Evolutionary conservation across 2,888 invertebrate genomes (phyloP).

Genomic region (Agriopis leucophaearia): DNA sequence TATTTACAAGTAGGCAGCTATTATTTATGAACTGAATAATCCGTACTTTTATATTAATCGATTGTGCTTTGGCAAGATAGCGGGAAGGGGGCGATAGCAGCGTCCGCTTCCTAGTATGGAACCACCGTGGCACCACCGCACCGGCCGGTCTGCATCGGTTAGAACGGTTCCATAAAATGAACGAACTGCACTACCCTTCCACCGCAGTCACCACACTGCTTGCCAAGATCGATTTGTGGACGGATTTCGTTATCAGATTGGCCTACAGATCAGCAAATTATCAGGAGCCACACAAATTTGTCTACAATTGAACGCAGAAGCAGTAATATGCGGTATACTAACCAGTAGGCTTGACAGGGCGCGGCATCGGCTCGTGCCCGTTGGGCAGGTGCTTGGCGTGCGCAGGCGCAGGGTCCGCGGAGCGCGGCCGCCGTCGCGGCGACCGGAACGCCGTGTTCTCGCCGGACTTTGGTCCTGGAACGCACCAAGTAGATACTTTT

Average conservation of each 20-base stretch:
- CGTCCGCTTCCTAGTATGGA: no score
- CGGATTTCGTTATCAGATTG: background rate
- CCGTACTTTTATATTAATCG: no score
- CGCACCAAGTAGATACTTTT: background rate
- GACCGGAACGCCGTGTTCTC: slow-evolving; percentile 89
- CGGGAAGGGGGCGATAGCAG: no score
- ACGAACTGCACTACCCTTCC: no score
- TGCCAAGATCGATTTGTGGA: background rate
- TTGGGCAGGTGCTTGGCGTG: slow-evolving; percentile 67
- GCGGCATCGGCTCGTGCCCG: slow-evolving; percentile 88
- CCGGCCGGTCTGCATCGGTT: no score
- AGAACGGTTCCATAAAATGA: no score
- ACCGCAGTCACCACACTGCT: no score
- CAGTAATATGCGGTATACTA: slow-evolving; percentile 44
- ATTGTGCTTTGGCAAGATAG: no score
- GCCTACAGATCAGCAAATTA: background rate
- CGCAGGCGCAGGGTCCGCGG: slow-evolving; percentile 84
- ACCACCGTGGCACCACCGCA: no score
- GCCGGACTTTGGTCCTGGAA: slow-evolving; percentile 68
- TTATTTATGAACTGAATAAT: no score
- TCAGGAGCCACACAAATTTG: background rate
- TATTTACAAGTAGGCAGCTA: no score
- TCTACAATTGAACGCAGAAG: slow-evolving; percentile 8
- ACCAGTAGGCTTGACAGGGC: slow-evolving; percentile 90
- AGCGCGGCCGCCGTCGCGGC: slow-evolving; percentile 92